phyloP scores from a whole-genome alignment of 2,797 vertebrate species.

The Bradypus variegatus region DNA sequence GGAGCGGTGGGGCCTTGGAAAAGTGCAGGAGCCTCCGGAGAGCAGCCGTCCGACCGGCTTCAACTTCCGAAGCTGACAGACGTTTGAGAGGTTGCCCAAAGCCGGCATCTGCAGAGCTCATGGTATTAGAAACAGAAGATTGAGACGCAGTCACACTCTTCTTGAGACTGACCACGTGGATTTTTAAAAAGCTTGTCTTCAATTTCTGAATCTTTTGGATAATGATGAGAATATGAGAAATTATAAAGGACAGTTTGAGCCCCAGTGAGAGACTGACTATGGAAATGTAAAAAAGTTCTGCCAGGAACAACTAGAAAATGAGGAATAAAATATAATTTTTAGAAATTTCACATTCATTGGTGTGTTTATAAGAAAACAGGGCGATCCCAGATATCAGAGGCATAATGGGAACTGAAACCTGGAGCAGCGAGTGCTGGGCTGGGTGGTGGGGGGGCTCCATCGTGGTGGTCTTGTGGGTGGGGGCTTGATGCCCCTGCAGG shows the following conservation, averaged over 20 bases:
- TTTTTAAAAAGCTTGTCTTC: background rate
- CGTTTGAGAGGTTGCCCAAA: background rate
- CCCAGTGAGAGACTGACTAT: background rate
- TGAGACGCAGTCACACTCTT: background rate
- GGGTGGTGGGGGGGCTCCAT: fast-evolving
- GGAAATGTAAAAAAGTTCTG: background rate
- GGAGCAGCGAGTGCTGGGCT: background rate
- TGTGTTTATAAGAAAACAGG: background rate
- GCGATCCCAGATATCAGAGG: background rate
- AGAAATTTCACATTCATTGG: background rate
- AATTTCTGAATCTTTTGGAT: background rate
- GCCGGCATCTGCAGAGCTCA: background rate
- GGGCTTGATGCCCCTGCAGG: too few species aligned
- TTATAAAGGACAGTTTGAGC: background rate
- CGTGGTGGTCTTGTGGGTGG: background rate
- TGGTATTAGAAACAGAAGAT: background rate
- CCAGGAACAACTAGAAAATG: background rate
- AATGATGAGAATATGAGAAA: background rate
- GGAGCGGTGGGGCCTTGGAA: background rate
- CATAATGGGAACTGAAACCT: too few species aligned
- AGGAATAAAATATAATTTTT: background rate
- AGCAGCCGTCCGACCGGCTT: background rate
- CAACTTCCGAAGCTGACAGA: background rate
- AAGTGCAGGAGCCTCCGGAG: too few species aligned
- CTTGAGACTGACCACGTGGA: background rate